A percentile compares a stretch with the other conserved stretches of the same genome.
These are phyloP conservation scores for Mus spretus DNA, from an alignment of 2,797 vertebrate species.

Conservation along the genomic window DNA sequence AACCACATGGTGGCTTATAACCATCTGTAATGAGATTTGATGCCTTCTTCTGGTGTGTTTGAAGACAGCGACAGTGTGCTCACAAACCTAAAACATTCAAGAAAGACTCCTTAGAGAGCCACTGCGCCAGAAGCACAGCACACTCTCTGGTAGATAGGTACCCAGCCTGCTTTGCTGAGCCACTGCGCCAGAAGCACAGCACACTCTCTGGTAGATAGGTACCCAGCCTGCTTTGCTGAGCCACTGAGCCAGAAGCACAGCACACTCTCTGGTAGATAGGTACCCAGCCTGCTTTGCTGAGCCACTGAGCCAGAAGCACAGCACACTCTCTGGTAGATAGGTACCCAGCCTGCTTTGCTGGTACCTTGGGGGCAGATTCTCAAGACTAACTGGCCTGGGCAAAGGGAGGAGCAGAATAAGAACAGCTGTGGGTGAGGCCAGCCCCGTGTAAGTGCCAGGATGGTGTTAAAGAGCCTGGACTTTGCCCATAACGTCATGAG, in stretches of 20 bases:
- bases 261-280: not conserved
- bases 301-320: not conserved
- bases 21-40: no score
- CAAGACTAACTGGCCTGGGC: not conserved
- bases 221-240: not conserved
- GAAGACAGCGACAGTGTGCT: not conserved
- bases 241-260: not conserved
- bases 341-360: not conserved
- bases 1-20: no score
- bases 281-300: not conserved
- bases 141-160: not conserved
- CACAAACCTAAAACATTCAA: not conserved
- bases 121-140: not conserved
- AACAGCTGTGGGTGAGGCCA: not conserved
- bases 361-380: not conserved
- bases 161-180: not conserved
- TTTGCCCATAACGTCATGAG: not conserved
- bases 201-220: not conserved
- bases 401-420: not conserved
- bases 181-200: not conserved
- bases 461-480: not conserved
- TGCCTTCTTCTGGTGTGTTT: not conserved
- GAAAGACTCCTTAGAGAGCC: not conserved
- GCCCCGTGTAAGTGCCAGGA: not conserved
- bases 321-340: not conserved